A percentile compares a stretch with the other conserved stretches of the same genome.
Conservation (phyloP, 2,797 vertebrate genomes). For the Myotis daubentonii region DNA sequence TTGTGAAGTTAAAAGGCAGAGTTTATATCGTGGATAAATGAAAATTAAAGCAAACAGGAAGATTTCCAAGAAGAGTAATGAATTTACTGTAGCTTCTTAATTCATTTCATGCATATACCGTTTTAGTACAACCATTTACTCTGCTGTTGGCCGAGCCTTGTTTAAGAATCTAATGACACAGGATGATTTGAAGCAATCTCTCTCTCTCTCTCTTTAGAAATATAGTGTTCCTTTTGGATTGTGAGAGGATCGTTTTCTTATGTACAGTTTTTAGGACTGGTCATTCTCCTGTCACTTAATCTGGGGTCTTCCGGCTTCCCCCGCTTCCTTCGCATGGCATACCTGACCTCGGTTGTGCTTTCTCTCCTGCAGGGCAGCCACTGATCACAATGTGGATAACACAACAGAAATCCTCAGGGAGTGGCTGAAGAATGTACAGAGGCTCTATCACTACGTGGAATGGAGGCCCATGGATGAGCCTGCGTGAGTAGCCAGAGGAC, state of each 20-base stretch:
- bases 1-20: background rate
- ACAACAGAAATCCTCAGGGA: slow-evolving; percentile 94
- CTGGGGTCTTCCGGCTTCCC: background rate
- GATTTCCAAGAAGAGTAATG: background rate
- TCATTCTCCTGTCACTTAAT: background rate
- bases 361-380: slow-evolving; percentile 90
- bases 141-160: background rate
- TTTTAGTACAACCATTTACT: background rate
- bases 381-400: slow-evolving; percentile 96
- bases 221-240: background rate
- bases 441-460: slow-evolving; percentile 94
- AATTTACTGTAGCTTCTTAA: background rate
- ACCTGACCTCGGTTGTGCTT: background rate
- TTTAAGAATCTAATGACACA: background rate
- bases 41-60: background rate
- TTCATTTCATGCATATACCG: background rate
- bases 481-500: slow-evolving; percentile 85
- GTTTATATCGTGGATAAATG: background rate
- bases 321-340: background rate
- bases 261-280: background rate
- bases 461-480: slow-evolving; percentile 97
- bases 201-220: background rate
- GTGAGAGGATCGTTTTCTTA: background rate
- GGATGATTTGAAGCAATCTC: background rate
- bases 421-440: slow-evolving; percentile 93